Evolutionary conservation across 2,113 vertebrate genomes (phyloP).

Genomic region (Catagonus wagneri): DNA sequence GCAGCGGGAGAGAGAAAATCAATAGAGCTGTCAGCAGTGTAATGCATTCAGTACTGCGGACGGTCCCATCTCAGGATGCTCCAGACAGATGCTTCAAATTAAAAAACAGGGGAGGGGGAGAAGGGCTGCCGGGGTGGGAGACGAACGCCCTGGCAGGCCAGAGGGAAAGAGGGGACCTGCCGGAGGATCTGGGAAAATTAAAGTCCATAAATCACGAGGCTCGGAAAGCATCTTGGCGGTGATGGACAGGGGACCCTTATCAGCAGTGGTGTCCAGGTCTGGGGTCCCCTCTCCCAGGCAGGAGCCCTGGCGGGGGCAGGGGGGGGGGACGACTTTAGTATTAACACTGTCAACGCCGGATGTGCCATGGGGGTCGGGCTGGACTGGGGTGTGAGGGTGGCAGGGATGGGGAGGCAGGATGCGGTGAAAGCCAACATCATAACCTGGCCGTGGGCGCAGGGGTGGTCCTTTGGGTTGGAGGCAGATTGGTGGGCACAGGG

Average conservation of each 20-base stretch:
- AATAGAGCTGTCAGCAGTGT: constrained; percentile 68
- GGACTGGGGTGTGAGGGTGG: too few relatives aligned
- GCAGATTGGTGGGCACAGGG: too few relatives aligned
- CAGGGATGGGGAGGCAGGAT: background rate
- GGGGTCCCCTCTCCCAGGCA: background rate
- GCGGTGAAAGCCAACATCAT: background rate
- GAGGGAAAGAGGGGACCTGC: background rate
- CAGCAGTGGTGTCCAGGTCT: background rate
- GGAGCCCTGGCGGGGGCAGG: background rate
- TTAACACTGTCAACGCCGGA: fast-evolving
- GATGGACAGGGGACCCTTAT: constrained; percentile 27
- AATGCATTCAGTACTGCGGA: constrained; percentile 51
- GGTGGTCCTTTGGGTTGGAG: background rate
- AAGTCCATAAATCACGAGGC: constrained; percentile 64
- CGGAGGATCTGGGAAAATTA: constrained; percentile 62
- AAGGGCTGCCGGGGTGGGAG: background rate
- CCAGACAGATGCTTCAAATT: constrained; percentile 79
- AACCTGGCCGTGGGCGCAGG: too few relatives aligned
- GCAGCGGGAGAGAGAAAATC: constrained; percentile 58
- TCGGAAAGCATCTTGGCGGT: background rate
- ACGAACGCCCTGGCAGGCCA: constrained; percentile 55
- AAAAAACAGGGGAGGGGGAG: constrained; percentile 22
- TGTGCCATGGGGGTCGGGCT: background rate
- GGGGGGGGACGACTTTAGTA: background rate
- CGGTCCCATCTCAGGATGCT: background rate